Evolutionary conservation across 1,140 invertebrate genomes (phyloP), one percentile per base, ranked within the genome.

Genomic region (Diabrotica virgifera): DNA sequence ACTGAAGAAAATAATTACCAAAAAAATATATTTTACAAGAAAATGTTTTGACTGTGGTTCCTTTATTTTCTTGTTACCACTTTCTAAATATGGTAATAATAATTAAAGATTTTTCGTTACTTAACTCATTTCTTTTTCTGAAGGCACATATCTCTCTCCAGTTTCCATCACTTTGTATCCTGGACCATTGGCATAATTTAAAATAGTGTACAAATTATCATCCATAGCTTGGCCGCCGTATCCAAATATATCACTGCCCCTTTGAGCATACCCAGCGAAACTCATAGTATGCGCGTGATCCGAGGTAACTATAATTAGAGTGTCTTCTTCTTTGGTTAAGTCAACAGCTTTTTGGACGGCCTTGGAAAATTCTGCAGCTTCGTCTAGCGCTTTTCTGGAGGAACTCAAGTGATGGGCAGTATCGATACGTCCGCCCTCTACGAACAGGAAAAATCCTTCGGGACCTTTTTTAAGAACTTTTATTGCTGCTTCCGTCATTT

Each of bases 401-500:
- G 82, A 77, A 54, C 82, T 86, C 53, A 85, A 81, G 69, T 91
- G 90, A 75, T 92, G 89, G 0, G 86, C 89, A 61, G 87, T 84
- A 78, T 91, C 89, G 60, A 93, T 92, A 70, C 86, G 82, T 5
- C 88, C 89, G 59, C 84, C 89, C 84, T 90, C 89, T 46, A 89
- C 85, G 71, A 90, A 87, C 0, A 90, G 75, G 63, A 89, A 86
- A 69, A 80, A 90, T 7, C 93, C 93, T 50, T 90, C 85, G 0
- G 78, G 63, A 74, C 90, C 87, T 62, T 85, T 87, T 0, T 82
- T 80, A 5, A 96, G 78, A 5, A 95, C 81, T 67, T 89, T 82
- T 12, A 96, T 89, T 0, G 93, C 92, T 52, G 87, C 85, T 69
- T 84, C 79, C 0, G 90, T 92, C 93, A 96, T 94, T 77, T 95